Base-by-base conservation (phyloP, 2,113 vertebrate species). In the Indicator maculatus region DNA sequence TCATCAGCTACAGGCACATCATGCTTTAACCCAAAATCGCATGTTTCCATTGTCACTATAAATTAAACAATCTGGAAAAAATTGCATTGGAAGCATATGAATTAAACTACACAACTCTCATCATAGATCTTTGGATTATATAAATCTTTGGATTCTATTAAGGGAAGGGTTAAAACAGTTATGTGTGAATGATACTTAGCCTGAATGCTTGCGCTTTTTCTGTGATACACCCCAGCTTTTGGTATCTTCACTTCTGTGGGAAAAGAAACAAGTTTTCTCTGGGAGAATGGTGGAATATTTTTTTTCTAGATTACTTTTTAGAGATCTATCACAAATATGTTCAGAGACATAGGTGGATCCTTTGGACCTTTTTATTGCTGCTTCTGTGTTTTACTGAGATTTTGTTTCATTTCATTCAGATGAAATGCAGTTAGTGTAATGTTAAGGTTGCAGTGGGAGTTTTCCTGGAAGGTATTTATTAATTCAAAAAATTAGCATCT, bases 61-160 rank as follows among this genome's bases (percentile, higher is more conserved):
- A 86, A 77, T 92, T 83, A 83, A 83, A 69, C 64, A 77, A 44
- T 78, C 77, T 86, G 52, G 26, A 88, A 77, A 47, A 73, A 88
- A 70, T 71, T 80, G 39, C 39, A 31, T 31, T 47, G 26, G 28
- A 71, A 93, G 17, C 33, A 59, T 83, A 50, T 74, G 36, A 83
- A 77, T 83, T 86, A 86, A 86, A 88, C 64, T 41, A 83, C 26
- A 14, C 38, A 72, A 12, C 16, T 83, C 65, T 93, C 52, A 69
- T 83, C 63, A 70, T 41, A 76, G 64, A 56, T 76, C 12, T 76
- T 61, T 86, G 76, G 33, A 85, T 83, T 86, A 73, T 59, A 88
- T 26, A 36, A 55, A 60, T 80, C 39, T 65, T 88, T 3, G 3
- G 55, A 58, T 93, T 83, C 93, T 85, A 38, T 73, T 88, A 83